Evolutionary conservation across 1,140 invertebrate species (phyloP), one percentile per base, ranked within the genome.

Genomic region (Drosophila malerkotliana): DNA sequence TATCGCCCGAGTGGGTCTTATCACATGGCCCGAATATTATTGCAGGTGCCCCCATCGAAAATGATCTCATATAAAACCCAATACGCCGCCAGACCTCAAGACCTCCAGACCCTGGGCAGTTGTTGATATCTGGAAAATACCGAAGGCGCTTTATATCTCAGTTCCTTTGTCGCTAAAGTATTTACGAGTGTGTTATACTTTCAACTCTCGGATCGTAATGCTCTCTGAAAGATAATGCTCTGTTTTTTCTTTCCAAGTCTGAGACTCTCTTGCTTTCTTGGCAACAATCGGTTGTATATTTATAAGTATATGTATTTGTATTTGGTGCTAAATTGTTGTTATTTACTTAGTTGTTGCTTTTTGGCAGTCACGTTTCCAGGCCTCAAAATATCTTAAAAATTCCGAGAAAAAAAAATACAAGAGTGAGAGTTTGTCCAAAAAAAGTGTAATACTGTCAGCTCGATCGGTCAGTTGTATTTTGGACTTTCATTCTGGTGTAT

Each of bases 261-360:
- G 41, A 28, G 12, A 44, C 49, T 68, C 61, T 67, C 48, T 54
- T 63, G 12, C 15, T 18, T 39, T 37, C 34, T 52, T 47, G 24
- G 6, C 49, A 18, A 74, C 71, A 63, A 73, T 56, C 58, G 58
- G n/a, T 26, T 8, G 54, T 37, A 76, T 64, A 72, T 60, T 62
- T 37, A 53, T 64, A 48, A 77, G 80, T 84, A 85, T 85, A 6
- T 7, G 26, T 28, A 28, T 26, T 26, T 26, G 80, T 74, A 85
- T 85, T 62, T 67, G 59, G 76, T 84, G 76, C 72, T 83, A 84
- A 63, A 28, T 75, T 55, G 14, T 26, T 57, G 9, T 63, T 73
- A 63, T 74, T 73, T 74, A 52, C 54, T 47, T 74, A 69, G 26
- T 66, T 73, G 55, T 30, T 67, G 54, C 37, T 61, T 58, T 64